Evolutionary conservation across 64 coral and sea anemone genomes (phyloP).

Genomic region (Stichodactyla mertensii): DNA sequence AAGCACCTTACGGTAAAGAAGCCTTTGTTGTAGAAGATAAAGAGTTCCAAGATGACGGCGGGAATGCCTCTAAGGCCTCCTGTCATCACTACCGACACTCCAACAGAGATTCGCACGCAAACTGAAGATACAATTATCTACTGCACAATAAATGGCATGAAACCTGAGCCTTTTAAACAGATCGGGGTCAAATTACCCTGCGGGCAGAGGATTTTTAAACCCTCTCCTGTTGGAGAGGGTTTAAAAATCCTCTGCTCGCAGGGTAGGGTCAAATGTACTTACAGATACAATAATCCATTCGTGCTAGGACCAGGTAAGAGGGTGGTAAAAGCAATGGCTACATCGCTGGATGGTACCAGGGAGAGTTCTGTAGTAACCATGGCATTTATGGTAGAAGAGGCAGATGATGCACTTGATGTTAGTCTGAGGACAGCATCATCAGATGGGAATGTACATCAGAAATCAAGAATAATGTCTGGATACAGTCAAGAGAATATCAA

Average conservation of each 20-base stretch:
- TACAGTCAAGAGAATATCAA: slow-evolving; percentile 46
- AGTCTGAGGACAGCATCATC: slow-evolving; percentile 46
- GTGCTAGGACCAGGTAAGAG: slow-evolving; percentile 83
- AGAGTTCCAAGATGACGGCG: slow-evolving; percentile 69
- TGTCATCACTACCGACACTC: slow-evolving; percentile 65
- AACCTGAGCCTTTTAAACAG: slow-evolving; percentile 86
- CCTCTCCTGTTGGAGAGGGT: too few relatives aligned
- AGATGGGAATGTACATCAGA: slow-evolving; percentile 38
- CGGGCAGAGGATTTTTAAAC: too few relatives aligned
- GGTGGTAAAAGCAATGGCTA: slow-evolving; percentile 91
- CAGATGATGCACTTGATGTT: slow-evolving; percentile 37
- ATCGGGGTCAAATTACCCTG: too few relatives aligned
- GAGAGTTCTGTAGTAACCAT: slow-evolving; percentile 95
- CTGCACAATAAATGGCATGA: slow-evolving; percentile 84
- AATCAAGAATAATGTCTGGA: slow-evolving; percentile 12
- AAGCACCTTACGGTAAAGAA: not conserved
- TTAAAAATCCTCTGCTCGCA: too few relatives aligned
- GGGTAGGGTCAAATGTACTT: slow-evolving; percentile 85
- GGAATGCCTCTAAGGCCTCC: slow-evolving; percentile 85
- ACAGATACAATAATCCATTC: slow-evolving; percentile 85
- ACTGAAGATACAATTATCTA: slow-evolving; percentile 76
- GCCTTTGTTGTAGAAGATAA: not conserved
- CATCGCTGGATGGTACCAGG: slow-evolving; percentile 87
- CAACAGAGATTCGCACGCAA: slow-evolving; percentile 71
- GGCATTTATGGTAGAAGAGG: slow-evolving; percentile 89